Conservation (phyloP, 2,113 vertebrate genomes). For the Aspiorhynchus laticeps region DNA sequence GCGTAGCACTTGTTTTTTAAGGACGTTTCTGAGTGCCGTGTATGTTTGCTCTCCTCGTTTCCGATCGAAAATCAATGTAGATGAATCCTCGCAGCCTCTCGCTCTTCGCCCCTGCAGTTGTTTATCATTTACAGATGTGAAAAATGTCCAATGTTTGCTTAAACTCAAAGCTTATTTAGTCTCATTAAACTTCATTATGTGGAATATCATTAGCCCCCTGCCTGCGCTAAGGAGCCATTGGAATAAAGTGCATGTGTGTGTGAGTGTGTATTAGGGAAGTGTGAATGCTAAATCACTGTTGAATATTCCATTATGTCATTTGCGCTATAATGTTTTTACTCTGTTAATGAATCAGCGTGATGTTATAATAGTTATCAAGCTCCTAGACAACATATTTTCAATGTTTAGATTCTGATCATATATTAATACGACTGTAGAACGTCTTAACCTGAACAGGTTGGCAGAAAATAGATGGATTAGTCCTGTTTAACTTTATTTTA, state of each 20-base stretch:
- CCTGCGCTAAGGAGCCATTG: slow-evolving; percentile 39
- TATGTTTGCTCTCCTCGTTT: slow-evolving; percentile 21
- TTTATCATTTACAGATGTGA: slow-evolving; percentile 75
- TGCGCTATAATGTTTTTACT: background rate
- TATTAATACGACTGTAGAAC: background rate
- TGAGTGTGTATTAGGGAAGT: slow-evolving; percentile 14
- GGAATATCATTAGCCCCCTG: slow-evolving; percentile 66
- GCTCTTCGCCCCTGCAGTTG: slow-evolving; percentile 20
- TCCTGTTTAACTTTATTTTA: too few species aligned
- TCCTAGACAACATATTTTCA: background rate
- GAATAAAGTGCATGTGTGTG: slow-evolving; percentile 19
- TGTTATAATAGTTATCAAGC: background rate
- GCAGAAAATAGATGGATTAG: background rate
- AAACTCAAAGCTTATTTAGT: slow-evolving; percentile 72
- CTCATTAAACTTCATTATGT: slow-evolving; percentile 74
- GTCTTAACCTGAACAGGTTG: background rate
- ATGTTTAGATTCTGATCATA: background rate
- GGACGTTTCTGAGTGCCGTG: background rate
- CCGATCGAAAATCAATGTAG: slow-evolving; percentile 2
- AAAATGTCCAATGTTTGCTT: slow-evolving; percentile 71
- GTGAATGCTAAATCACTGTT: slow-evolving; percentile 30
- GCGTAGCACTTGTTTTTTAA: slow-evolving; percentile 16
- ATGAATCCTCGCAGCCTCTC: slow-evolving; percentile 25
- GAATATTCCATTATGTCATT: slow-evolving; percentile 45
- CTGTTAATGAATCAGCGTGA: slow-evolving; percentile 11